Base-by-base conservation (phyloP, 1,140 invertebrate genomes). In the Drosophila bocqueti region DNA sequence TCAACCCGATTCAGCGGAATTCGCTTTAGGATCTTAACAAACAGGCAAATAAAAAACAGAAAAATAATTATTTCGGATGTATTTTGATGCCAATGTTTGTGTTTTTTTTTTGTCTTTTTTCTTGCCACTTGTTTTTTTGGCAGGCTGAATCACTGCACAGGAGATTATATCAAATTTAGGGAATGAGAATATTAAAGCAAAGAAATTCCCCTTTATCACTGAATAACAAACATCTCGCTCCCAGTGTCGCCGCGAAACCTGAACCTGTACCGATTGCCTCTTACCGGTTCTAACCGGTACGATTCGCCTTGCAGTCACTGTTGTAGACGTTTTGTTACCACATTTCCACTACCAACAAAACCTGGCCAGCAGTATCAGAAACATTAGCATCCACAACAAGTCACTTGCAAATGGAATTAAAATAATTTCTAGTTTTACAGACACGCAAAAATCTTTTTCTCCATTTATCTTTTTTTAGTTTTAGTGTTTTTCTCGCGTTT, bases 271-370 rank as follows among this genome's bases (percentile, higher is more conserved):
- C 54, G 65, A 64, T 84, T 81, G 72, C 47, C 50, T 67, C 29
- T 31, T 78, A 75, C 83, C 77, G 83, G 83, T 87, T 89, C 54
- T 57, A 89, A 79, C 84, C 84, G 65, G 83, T 77, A 71, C 47
- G 63, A 62, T 73, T 82, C 75, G 71, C 54, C 79, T 65, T 79
- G 65, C 76, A 79, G 50, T 79, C 57, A 40, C 72, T 21, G 29
- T 54, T 34, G 50, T 54, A 38, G 60, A 42, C 55, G 55, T 45
- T 38, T 24, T 63, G 36, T 42, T 74, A 78, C 61, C 82, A 68
- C 74, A 79, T 60, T 63, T 63, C 43, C 38, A 63, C 46, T 47
- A 64, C 46, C 59, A 63, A 55, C 62, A 64, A 71, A 18, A 18
- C 26, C 15, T 29, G 40, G 34, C 8, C 36, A 75, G 10, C 62